A percentile compares a stretch with the other conserved stretches of the same genome.
phyloP scores from a whole-genome alignment of 30 jellyfish, hydroid and myxozoan species.

The Pseudorhiza aurosa region DNA sequence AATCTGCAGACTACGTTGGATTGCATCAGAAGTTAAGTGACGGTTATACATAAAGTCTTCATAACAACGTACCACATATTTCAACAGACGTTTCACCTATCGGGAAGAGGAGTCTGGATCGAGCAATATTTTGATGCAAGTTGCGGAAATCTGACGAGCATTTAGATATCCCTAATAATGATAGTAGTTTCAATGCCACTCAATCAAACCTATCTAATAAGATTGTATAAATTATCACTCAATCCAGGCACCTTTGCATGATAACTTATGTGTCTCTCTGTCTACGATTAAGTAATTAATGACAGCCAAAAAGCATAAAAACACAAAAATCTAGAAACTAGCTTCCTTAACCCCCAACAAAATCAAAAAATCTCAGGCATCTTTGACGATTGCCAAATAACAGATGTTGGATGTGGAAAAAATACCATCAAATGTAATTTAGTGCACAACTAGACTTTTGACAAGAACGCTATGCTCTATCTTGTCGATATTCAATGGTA shows the following conservation, averaged over 20 bases:
- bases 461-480: constrained; percentile 5
- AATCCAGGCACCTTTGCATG: constrained; percentile 13
- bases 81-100: not conserved
- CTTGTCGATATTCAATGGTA: constrained; percentile 6
- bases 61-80: not conserved
- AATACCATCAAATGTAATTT: constrained; percentile 4
- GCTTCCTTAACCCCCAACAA: not conserved
- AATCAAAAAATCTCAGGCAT: not conserved
- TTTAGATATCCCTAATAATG: not conserved
- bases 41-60: constrained; percentile 5
- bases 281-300: not conserved
- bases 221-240: constrained; percentile 2
- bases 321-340: not conserved
- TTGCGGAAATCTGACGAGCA: not conserved
- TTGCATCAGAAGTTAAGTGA: constrained; percentile 9
- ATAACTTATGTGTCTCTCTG: not conserved
- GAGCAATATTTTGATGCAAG: not conserved
- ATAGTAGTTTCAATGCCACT: constrained; percentile 16
- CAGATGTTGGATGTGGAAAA: constrained; percentile 8
- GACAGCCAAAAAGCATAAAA: constrained; percentile 12
- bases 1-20: constrained; percentile 9
- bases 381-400: not conserved
- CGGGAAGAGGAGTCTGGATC: not conserved
- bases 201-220: constrained; percentile 1
- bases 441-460: not conserved